Percentiles rank a stretch among this genome's conserved stretches.
Conservation (phyloP, 2,113 vertebrate species). For the Spermophilus dauricus region DNA sequence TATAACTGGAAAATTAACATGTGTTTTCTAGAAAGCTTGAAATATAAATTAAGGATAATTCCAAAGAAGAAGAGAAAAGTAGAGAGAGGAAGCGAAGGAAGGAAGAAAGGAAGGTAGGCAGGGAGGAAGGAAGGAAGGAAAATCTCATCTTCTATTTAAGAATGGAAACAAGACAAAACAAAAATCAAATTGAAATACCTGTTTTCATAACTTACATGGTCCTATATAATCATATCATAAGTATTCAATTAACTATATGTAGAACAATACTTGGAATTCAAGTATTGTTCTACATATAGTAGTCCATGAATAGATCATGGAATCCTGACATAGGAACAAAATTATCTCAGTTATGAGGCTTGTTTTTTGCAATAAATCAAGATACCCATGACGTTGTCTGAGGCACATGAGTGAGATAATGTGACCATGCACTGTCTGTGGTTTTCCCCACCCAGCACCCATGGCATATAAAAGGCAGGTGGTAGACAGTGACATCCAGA, state of each 20-base stretch:
- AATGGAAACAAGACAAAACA: too few species aligned
- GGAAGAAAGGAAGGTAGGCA: too few species aligned
- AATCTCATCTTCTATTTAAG: too few species aligned
- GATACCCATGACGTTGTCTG: background rate
- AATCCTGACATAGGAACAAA: background rate
- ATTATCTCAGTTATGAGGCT: background rate
- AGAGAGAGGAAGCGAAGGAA: too few species aligned
- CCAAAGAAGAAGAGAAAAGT: too few species aligned
- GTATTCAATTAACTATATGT: background rate
- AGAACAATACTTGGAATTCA: background rate
- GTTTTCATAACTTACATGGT: background rate
- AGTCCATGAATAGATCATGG: background rate
- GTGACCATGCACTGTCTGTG: background rate
- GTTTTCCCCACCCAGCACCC: background rate
- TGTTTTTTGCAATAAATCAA: background rate
- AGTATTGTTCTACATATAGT: too few species aligned
- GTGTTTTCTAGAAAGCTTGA: too few species aligned
- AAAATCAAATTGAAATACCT: background rate
- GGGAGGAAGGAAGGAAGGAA: too few species aligned
- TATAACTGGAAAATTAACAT: too few species aligned
- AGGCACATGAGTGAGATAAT: background rate
- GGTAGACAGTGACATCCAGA: background rate
- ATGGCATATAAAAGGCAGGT: conserved; percentile 9
- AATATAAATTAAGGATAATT: too few species aligned
- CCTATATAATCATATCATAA: background rate